Conservation (phyloP, 2,113 vertebrate species). For the Nyctereutes procyonoides region DNA sequence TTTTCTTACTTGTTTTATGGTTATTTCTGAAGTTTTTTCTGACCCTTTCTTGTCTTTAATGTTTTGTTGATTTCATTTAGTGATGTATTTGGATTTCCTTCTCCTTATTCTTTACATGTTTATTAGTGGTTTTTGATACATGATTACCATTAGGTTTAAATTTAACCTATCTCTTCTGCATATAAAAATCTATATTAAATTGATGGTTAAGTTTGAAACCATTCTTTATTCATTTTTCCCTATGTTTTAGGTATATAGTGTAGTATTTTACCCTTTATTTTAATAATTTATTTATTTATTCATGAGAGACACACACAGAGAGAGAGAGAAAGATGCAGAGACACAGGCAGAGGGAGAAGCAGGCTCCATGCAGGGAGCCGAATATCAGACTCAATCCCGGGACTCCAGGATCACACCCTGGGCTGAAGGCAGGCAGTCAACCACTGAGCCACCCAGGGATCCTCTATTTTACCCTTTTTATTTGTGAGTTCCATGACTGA, state of each 20-base stretch:
- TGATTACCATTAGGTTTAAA: not conserved
- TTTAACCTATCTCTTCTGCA: not conserved
- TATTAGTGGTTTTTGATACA: not conserved
- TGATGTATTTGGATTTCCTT: not conserved
- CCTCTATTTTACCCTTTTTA: not conserved
- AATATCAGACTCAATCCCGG: too few relatives aligned
- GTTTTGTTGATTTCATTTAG: not conserved
- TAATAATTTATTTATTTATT: too few relatives aligned
- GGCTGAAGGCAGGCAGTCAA: too few relatives aligned
- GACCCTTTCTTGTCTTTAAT: not conserved
- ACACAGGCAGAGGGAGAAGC: too few relatives aligned
- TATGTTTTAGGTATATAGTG: not conserved
- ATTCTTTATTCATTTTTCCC: not conserved
- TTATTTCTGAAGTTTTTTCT: not conserved
- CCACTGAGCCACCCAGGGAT: too few relatives aligned
- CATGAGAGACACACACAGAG: too few relatives aligned
- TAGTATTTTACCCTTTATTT: not conserved
- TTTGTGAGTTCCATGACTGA: not conserved
- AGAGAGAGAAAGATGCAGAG: too few relatives aligned
- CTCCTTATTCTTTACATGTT: not conserved
- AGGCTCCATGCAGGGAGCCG: too few relatives aligned
- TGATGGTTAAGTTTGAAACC: not conserved
- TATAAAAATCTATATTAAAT: not conserved
- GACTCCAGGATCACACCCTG: too few relatives aligned
- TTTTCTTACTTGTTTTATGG: not conserved